A percentile compares a stretch with the other conserved stretches of the same genome.
These are phyloP conservation scores for Oxytorus armatus DNA, from an alignment of 2,888 invertebrate genomes.

Conservation along the genomic window DNA sequence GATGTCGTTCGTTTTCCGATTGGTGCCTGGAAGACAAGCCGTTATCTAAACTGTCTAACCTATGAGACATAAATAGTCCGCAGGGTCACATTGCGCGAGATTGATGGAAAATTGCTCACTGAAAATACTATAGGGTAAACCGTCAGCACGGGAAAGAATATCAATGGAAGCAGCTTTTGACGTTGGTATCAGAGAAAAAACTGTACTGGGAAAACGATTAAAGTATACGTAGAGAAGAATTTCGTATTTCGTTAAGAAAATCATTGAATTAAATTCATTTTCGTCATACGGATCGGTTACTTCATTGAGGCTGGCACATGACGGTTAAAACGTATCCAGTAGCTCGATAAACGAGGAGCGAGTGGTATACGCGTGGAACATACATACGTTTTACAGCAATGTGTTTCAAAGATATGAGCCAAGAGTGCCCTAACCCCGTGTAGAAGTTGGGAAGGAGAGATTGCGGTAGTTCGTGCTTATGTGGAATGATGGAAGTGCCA, in stretches of 20 bases:
- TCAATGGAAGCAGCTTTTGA: too few species aligned
- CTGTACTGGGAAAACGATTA: too few species aligned
- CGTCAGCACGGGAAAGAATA: too few species aligned
- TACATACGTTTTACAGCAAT: neutral
- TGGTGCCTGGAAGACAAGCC: too few species aligned
- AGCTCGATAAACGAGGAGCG: constrained; percentile 26
- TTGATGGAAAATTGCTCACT: too few species aligned
- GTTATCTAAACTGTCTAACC: too few species aligned
- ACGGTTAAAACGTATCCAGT: neutral
- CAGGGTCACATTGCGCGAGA: too few species aligned
- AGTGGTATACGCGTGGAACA: constrained; percentile 14
- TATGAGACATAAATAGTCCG: too few species aligned
- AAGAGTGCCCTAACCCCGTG: constrained; percentile 22
- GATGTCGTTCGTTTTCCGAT: too few species aligned
- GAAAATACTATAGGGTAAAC: too few species aligned
- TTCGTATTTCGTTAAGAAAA: neutral
- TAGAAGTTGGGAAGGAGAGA: constrained; percentile 36
- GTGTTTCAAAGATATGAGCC: constrained; percentile 29
- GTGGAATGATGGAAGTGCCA: constrained; percentile 26
- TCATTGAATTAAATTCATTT: neutral
- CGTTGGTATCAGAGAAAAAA: too few species aligned
- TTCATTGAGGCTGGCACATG: neutral
- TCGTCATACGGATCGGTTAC: neutral
- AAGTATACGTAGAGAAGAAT: neutral
- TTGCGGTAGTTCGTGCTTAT: constrained; percentile 17